A percentile compares a stretch with the other conserved stretches of the same genome.
phyloP scores from a whole-genome alignment of 2,888 invertebrate species.

The Leucania comma region DNA sequence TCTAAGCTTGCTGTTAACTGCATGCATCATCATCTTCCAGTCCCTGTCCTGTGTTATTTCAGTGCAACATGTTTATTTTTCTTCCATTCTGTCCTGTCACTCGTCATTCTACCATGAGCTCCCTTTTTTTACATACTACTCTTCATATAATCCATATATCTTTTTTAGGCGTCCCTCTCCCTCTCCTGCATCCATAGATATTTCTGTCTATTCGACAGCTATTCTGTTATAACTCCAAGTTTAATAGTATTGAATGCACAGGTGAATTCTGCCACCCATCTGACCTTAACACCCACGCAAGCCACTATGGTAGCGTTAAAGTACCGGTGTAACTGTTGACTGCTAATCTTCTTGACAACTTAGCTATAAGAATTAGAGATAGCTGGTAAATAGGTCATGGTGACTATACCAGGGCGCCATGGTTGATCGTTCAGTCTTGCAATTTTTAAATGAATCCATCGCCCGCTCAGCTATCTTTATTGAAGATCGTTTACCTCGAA shows the following conservation, averaged over 20 bases:
- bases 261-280: slow-evolving; percentile 31
- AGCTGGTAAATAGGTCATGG: slow-evolving; percentile 48
- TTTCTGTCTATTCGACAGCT: background rate
- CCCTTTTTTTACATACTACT: no score
- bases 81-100: no score
- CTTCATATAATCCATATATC: no score
- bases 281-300: slow-evolving; percentile 43
- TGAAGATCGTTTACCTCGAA: slow-evolving; percentile 46
- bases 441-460: slow-evolving; percentile 47
- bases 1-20: background rate
- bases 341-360: slow-evolving; percentile 47
- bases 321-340: slow-evolving; percentile 43
- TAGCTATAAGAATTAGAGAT: slow-evolving; percentile 43
- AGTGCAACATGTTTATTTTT: no score
- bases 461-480: slow-evolving; percentile 46
- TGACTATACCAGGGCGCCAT: slow-evolving; percentile 38
- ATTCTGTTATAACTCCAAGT: slow-evolving; percentile 8
- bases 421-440: slow-evolving; percentile 28
- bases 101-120: no score
- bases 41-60: no score
- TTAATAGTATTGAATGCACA: slow-evolving; percentile 13
- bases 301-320: slow-evolving; percentile 29
- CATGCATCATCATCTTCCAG: no score
- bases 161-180: no score
- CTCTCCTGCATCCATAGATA: background rate